Percentiles rank a stretch among this genome's conserved stretches.
Evolutionary conservation across 2,888 invertebrate genomes (phyloP).

Genomic region (Venusia cambrica): DNA sequence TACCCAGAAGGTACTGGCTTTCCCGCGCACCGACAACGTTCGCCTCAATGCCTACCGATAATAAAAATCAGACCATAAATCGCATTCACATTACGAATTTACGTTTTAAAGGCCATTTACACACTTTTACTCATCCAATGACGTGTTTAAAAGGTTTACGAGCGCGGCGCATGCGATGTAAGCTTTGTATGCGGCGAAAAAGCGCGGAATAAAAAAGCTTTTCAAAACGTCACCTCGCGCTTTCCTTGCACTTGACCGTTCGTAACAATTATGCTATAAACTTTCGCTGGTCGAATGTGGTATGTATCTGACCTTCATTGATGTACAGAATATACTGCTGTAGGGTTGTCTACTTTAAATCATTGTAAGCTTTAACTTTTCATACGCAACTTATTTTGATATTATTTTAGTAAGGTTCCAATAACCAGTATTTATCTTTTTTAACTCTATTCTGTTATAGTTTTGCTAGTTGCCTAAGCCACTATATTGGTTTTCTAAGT

Average conservation of each 20-base stretch:
- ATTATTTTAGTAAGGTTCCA: too few relatives aligned
- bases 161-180: slow-evolving; percentile 22
- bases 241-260: slow-evolving; percentile 63
- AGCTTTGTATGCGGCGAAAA: slow-evolving; percentile 19
- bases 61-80: slow-evolving; percentile 12
- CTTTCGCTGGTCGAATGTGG: slow-evolving; percentile 60
- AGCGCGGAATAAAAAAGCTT: slow-evolving; percentile 24
- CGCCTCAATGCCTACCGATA: slow-evolving; percentile 1
- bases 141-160: slow-evolving; percentile 27
- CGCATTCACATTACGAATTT: slow-evolving; percentile 14
- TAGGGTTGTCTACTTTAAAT: slow-evolving; percentile 10
- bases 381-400: too few relatives aligned
- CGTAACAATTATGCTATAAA: slow-evolving; percentile 56
- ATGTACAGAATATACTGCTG: slow-evolving; percentile 15
- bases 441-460: too few relatives aligned
- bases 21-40: too few relatives aligned
- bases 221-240: slow-evolving; percentile 30
- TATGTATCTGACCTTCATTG: slow-evolving; percentile 56
- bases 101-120: slow-evolving; percentile 16
- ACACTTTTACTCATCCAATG: slow-evolving; percentile 18
- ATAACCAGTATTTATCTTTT: too few relatives aligned
- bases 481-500: too few relatives aligned
- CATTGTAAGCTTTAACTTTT: neutral
- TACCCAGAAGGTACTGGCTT: too few relatives aligned
- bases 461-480: too few relatives aligned